Base-by-base conservation (phyloP, 2,113 vertebrate genomes). In the Athene noctua region DNA sequence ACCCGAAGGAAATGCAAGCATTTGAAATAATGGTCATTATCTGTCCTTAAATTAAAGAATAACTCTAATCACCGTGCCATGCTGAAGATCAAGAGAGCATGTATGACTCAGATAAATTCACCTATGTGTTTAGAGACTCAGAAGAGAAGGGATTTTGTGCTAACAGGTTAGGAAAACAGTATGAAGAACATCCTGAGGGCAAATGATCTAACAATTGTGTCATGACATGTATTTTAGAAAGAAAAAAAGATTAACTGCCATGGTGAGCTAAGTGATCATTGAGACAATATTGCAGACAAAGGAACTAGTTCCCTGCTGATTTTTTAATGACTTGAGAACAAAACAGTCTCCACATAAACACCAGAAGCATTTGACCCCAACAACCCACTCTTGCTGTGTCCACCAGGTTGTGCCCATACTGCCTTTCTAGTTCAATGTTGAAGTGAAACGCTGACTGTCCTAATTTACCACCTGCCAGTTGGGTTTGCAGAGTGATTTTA, bases 131-230 rank as follows among this genome's bases (percentile, higher is more conserved):
- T 46, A 86, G 46, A 88, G 49, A 72, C 55, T 90, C 66, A 51
- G 12, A 85, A 66, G 65, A 91, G 38, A 86, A 75, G 6, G 36
- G 2, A 4, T 5, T 81, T 87, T 88, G 70, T 91, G 66, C 81
- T 82, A 94, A 86, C 71, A 93, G 54, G 87, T 93, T 93, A 90
- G 34, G 83, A 83, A 85, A 96, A 86, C 58, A 66, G 34, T 42
- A 52, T 38, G 49, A 92, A 88, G 54, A 88, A 82, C 46, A 62
- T 70, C 93, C 87, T 47, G 46, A 83, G 80, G 94, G 85, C 51
- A 88, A 86, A 90, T 93, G 85, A 96, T 70, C 85, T 94, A 88
- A 95, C 36, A 77, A 62, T 68, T 95, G 46, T 93, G 94, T 94
- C 88, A 92, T 90, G 61, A 88, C 86, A 86, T 12, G 66, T 70